phyloP scores from a whole-genome alignment of 2,888 invertebrate species.

The Heliconius ethilla region DNA sequence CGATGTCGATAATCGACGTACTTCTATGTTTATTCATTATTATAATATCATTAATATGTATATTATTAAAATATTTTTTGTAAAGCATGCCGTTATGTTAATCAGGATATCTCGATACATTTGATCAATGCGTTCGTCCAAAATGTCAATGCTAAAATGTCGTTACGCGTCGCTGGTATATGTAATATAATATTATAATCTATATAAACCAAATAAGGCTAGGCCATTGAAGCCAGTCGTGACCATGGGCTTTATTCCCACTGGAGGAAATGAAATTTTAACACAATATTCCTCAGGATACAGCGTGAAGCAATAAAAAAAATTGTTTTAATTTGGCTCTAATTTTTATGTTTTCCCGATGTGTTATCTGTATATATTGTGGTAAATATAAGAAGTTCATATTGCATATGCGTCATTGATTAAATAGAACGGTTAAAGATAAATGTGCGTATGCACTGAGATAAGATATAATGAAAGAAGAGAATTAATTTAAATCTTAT shows the following conservation, averaged over 20 bases:
- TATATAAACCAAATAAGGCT: not conserved
- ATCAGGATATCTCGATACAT: not conserved
- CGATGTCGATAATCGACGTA: no score
- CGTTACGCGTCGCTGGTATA: not conserved
- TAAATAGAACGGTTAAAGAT: not conserved
- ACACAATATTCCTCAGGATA: no score
- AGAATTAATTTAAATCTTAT: not conserved
- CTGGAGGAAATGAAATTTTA: no score
- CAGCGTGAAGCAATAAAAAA: not conserved
- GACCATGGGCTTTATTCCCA: no score
- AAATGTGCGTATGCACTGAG: slow-evolving; percentile 2
- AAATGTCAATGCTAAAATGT: slow-evolving; percentile 9
- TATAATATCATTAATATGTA: not conserved
- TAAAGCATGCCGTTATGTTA: not conserved
- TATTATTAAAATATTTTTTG: not conserved
- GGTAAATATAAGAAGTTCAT: not conserved
- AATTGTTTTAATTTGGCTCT: not conserved
- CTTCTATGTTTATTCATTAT: not conserved
- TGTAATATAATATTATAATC: not conserved
- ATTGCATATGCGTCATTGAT: not conserved
- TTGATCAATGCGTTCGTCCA: not conserved
- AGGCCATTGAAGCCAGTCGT: no score
- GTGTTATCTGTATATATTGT: not conserved
- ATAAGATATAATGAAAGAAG: not conserved
- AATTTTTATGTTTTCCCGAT: not conserved